Evolutionary conservation across 2,797 vertebrate species (phyloP).

Genomic region (Tolypeutes matacus): DNA sequence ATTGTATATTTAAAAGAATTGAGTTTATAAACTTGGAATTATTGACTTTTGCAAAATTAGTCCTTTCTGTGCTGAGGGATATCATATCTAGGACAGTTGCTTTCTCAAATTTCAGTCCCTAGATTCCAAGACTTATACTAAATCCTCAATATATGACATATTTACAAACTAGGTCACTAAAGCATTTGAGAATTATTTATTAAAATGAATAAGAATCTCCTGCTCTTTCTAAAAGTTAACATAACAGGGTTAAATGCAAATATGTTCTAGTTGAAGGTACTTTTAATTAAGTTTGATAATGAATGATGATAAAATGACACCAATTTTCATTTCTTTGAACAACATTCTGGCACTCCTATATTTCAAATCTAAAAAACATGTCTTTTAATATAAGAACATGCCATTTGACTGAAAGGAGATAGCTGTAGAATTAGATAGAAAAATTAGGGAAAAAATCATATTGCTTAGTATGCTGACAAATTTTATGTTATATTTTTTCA

Average conservation of each 20-base stretch:
- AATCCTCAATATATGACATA: neutral
- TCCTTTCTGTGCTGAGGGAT: neutral
- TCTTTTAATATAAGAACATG: neutral
- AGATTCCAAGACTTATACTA: neutral
- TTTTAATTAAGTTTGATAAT: conserved; percentile 59
- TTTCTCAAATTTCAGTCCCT: neutral
- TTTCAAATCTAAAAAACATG: conserved; percentile 37
- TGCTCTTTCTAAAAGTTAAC: neutral
- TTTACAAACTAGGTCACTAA: neutral
- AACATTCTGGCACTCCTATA: neutral
- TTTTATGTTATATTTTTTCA: conserved; percentile 2
- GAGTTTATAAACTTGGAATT: neutral
- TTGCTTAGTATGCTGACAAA: conserved; percentile 65
- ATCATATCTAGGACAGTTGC: neutral
- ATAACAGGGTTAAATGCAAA: neutral
- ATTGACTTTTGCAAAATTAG: neutral
- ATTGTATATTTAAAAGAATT: neutral
- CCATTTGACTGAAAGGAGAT: neutral
- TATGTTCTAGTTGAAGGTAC: conserved; percentile 39
- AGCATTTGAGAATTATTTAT: conserved; percentile 7
- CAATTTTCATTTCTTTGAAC: conserved; percentile 11
- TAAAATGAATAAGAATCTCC: neutral
- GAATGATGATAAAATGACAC: neutral
- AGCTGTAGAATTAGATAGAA: neutral
- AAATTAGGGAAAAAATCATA: neutral